A percentile compares a stretch with the other conserved stretches of the same genome.
Evolutionary conservation across 2,113 vertebrate species (phyloP).

Genomic region (Tragulus kanchil): DNA sequence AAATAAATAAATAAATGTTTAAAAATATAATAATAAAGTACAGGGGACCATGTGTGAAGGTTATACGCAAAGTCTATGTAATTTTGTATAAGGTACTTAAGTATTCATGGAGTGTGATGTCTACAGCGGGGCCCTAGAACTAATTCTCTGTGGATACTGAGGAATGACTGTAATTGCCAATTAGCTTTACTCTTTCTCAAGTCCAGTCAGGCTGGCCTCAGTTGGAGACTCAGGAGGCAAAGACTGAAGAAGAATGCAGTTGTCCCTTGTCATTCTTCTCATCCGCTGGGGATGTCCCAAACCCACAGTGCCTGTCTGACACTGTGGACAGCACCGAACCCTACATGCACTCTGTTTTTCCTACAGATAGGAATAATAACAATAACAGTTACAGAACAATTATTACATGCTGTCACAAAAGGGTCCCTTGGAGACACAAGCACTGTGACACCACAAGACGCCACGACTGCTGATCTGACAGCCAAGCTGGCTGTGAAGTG

Average conservation of each 20-base stretch:
- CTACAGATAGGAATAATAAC: background rate
- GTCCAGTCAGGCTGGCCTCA: background rate
- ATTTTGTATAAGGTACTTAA: background rate
- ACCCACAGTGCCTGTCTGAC: background rate
- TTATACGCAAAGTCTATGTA: background rate
- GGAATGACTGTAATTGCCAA: background rate
- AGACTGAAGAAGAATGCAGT: background rate
- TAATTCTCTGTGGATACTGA: background rate
- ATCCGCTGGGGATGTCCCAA: too few species aligned
- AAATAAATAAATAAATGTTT: too few species aligned
- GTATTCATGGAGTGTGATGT: background rate
- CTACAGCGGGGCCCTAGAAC: background rate
- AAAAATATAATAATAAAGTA: background rate
- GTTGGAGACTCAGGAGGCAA: background rate
- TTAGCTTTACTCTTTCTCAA: background rate
- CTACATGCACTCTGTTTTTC: background rate
- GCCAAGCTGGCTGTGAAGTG: background rate
- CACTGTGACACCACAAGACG: background rate
- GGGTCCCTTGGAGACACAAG: background rate
- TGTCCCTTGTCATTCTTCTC: background rate
- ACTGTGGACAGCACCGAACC: background rate
- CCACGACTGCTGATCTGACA: background rate
- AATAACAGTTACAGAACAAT: background rate
- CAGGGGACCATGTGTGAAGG: background rate
- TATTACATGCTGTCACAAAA: background rate